Conservation (phyloP, 2,888 invertebrate species). For the Exocentrus adspersus region DNA sequence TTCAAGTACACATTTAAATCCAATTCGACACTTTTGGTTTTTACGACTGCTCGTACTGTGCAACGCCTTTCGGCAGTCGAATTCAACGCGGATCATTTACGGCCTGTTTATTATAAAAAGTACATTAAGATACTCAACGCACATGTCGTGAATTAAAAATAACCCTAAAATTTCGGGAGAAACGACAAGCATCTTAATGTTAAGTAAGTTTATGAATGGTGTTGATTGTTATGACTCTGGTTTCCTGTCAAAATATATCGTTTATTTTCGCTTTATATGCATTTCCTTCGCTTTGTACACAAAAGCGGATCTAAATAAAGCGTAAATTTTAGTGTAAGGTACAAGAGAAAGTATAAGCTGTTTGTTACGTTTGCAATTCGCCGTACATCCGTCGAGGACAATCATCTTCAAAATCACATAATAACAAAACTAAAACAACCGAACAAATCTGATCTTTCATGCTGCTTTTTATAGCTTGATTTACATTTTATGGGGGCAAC, state of each 20-base stretch:
- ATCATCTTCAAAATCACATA: conserved; percentile 15
- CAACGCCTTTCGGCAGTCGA: conserved; percentile 21
- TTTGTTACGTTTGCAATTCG: conserved; percentile 21
- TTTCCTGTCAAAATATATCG: conserved; percentile 43
- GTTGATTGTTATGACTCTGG: conserved; percentile 45
- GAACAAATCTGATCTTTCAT: conserved; percentile 36
- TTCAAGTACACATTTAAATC: not conserved
- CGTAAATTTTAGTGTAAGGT: conserved; percentile 25
- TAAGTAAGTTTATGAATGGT: conserved; percentile 42
- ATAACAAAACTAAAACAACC: conserved; percentile 15
- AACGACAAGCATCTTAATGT: conserved; percentile 37
- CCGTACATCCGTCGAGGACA: conserved; percentile 23
- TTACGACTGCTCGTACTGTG: conserved; percentile 9
- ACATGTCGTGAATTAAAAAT: conserved; percentile 42
- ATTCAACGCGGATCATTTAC: conserved; percentile 24
- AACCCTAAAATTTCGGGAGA: conserved; percentile 38
- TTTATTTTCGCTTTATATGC: conserved; percentile 31
- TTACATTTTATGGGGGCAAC: conserved; percentile 31
- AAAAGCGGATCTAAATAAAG: conserved; percentile 34
- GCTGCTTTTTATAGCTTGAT: conserved; percentile 34
- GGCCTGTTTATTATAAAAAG: conserved; percentile 26
- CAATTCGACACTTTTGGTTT: conserved; percentile 20
- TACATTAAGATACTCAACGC: conserved; percentile 26
- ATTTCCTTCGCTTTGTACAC: conserved; percentile 31
- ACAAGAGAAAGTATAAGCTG: not conserved